These are phyloP conservation scores for Stictocephala bisonia DNA, from an alignment of 2,888 invertebrate genomes.

Conservation along the genomic window DNA sequence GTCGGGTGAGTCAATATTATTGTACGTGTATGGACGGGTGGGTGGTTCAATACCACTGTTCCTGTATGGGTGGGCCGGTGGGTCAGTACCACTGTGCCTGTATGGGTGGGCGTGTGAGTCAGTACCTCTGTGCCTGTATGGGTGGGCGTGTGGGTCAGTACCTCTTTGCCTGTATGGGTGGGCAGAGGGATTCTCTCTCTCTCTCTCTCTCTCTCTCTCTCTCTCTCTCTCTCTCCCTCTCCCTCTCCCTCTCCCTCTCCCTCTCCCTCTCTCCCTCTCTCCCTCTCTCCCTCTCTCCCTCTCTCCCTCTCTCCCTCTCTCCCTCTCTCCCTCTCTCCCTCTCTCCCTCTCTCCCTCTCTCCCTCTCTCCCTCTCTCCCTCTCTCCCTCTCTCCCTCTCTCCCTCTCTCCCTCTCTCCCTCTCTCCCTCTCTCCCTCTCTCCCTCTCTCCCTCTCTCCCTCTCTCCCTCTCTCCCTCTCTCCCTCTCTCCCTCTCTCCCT, in stretches of 20 bases:
- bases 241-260: neutral
- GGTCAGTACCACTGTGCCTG: too few species aligned
- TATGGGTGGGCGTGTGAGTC: too few species aligned
- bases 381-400: neutral
- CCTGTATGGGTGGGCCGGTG: too few species aligned
- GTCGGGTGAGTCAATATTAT: too few species aligned
- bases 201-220: neutral
- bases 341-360: neutral
- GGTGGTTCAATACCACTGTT: too few species aligned
- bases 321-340: neutral
- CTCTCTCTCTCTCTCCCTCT: neutral
- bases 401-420: neutral
- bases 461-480: neutral
- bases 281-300: neutral
- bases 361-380: neutral
- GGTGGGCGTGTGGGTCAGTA: too few species aligned
- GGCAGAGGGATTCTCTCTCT: neutral
- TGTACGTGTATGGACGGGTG: too few species aligned
- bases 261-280: neutral
- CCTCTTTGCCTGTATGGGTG: too few species aligned
- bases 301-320: neutral
- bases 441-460: neutral
- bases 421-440: neutral
- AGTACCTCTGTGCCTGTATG: too few species aligned
- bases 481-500: too few species aligned